Evolutionary conservation across 2,113 vertebrate genomes (phyloP).

Genomic region (Psophia crepitans): DNA sequence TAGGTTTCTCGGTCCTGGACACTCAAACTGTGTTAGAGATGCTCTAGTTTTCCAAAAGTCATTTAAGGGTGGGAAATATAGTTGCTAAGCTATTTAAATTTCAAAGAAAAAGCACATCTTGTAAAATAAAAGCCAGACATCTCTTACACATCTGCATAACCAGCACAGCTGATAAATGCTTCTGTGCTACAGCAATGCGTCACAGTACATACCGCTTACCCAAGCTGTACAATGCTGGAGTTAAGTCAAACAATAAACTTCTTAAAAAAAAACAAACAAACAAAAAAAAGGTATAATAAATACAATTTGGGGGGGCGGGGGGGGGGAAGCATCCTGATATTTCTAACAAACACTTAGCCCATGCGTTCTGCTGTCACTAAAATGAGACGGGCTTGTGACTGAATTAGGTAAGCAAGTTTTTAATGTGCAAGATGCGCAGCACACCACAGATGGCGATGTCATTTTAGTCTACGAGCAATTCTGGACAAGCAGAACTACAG

Average conservation of each 20-base stretch:
- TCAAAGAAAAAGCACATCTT: background rate
- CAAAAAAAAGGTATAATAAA: too few species aligned
- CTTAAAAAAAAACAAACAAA: background rate
- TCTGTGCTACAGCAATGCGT: background rate
- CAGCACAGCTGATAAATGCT: background rate
- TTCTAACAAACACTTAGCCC: background rate
- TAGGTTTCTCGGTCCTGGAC: too few species aligned
- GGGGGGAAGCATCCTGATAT: background rate
- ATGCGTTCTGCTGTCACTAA: background rate
- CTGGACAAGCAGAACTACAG: background rate
- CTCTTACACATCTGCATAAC: background rate
- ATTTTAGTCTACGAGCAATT: background rate
- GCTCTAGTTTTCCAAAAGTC: background rate
- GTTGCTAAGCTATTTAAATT: background rate
- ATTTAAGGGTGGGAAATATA: background rate
- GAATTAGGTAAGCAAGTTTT: background rate
- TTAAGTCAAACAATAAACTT: background rate
- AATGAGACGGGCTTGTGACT: background rate
- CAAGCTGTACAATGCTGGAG: background rate
- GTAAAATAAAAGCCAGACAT: background rate
- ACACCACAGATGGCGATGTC: background rate
- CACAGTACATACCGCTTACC: background rate
- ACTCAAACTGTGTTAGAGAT: background rate
- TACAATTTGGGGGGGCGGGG: too few species aligned
- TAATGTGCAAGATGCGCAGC: background rate